These are phyloP conservation scores for Zoroaster sp. DNA, from an alignment of 53 echinoderm and acorn worm genomes.

Conservation along the genomic window DNA sequence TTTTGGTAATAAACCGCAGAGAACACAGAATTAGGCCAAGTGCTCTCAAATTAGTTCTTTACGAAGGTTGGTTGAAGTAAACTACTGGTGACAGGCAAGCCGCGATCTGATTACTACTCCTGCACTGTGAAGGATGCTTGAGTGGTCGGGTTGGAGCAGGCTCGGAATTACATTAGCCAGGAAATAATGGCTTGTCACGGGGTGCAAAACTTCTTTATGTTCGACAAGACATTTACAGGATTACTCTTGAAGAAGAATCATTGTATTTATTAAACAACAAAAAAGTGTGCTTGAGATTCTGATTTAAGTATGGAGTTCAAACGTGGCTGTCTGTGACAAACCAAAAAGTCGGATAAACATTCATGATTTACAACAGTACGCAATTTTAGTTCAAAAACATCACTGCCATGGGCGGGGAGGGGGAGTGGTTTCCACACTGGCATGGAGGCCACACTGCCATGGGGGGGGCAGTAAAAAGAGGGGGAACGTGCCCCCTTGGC, in stretches of 20 bases:
- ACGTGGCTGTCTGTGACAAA: too few species aligned
- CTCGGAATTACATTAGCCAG: neutral
- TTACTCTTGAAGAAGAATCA: neutral
- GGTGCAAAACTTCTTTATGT: neutral
- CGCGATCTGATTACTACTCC: neutral
- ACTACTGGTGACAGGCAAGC: neutral
- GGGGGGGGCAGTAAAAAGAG: too few species aligned
- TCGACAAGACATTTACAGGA: neutral
- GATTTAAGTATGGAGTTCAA: too few species aligned
- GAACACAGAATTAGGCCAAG: constrained; percentile 30
- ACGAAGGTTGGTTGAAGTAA: neutral
- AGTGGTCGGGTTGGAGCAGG: neutral
- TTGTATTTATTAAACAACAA: too few species aligned
- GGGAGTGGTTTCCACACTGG: too few species aligned
- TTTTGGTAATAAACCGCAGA: neutral
- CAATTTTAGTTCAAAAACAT: too few species aligned
- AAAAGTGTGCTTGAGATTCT: too few species aligned
- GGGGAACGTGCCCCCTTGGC: too few species aligned
- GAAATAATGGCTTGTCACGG: neutral
- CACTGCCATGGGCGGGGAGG: too few species aligned
- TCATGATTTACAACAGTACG: too few species aligned
- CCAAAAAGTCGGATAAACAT: too few species aligned
- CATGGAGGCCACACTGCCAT: too few species aligned
- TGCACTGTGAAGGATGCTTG: neutral
- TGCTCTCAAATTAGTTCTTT: neutral